Conservation (phyloP, 2,797 vertebrate species). For the Pangasius macronema region DNA sequence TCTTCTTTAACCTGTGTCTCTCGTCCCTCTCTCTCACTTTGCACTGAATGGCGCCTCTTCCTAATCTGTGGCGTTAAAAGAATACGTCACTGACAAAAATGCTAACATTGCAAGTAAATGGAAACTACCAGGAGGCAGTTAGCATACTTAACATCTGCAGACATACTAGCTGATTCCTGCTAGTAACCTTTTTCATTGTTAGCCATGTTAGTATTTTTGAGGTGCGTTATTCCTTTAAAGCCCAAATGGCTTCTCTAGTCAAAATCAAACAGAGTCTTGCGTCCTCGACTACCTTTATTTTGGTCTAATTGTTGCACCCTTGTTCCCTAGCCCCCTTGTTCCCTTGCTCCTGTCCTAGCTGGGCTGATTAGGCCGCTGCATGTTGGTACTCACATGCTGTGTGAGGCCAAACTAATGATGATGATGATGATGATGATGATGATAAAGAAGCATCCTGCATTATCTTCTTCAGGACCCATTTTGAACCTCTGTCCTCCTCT, state of each 20-base stretch:
- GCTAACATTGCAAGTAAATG: slow-evolving; percentile 3
- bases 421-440: slow-evolving; percentile 52
- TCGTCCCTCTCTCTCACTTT: slow-evolving; percentile 22
- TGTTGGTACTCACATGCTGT: slow-evolving; percentile 66
- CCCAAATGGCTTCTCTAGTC: not conserved
- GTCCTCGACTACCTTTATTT: slow-evolving; percentile 52
- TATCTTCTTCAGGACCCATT: slow-evolving; percentile 59
- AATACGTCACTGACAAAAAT: slow-evolving; percentile 24
- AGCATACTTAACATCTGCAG: not conserved
- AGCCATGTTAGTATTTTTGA: slow-evolving; percentile 23
- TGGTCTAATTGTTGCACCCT: slow-evolving; percentile 55
- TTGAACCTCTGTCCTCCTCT: slow-evolving; percentile 51
- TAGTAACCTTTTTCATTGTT: slow-evolving; percentile 5
- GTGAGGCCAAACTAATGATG: slow-evolving; percentile 64
- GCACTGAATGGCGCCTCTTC: slow-evolving; percentile 43
- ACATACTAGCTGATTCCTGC: not conserved
- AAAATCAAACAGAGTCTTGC: slow-evolving; percentile 8
- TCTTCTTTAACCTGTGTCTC: slow-evolving; percentile 26
- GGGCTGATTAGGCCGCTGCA: slow-evolving; percentile 67
- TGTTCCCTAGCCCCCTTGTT: slow-evolving; percentile 50
- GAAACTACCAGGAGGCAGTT: not conserved
- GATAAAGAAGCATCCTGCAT: slow-evolving; percentile 71
- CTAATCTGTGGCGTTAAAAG: slow-evolving; percentile 41
- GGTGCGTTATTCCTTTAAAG: slow-evolving; percentile 25
- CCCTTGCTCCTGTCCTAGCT: slow-evolving; percentile 46